Base-by-base conservation (phyloP, 2,797 vertebrate genomes). In the Arctocebus calabarensis region DNA sequence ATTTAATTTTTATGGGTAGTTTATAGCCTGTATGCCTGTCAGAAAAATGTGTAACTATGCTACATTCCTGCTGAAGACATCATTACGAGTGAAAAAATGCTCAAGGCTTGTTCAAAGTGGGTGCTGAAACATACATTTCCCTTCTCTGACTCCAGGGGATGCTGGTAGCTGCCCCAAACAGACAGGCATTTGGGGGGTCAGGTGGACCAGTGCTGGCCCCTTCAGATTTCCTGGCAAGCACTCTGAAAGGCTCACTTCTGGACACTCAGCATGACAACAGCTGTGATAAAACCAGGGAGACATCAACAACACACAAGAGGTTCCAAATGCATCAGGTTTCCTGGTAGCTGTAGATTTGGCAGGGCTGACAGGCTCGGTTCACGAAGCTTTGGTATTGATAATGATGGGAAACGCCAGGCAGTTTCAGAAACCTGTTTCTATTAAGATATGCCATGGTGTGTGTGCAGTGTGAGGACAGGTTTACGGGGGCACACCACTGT, bases 1-100 rank as follows among this genome's bases (percentile, higher is more conserved):
- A 98, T 98, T 98, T 98, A 98, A 98, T 98, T 98, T 89, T 98
- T 98, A 98, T 97, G 96, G 97, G 97, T 98, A 97, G 97, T 98
- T 98, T 98, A 97, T 98, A 98, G 97, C 95, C 90, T 98, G 85
- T 93, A 96, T 97, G 97, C 95, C 97, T 98, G 98, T 98, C 98
- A 98, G 97, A 98, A 94, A 97, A 97, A 98, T 97, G 97, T 97
- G 94, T 97, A 98, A 98, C 97, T 95, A 71, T 97, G 98, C 98
- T 98, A 97, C 97, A 98, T 98, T 98, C 96, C 90, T 96, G 95
- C 95, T 98, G 98, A 98, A 98, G 98, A 98, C 95, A 98, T 98
- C 98, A 98, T 98, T 98, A 98, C n/a, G 96, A 97, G 96, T 97
- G 98, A 98, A 96, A 98, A 98, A 98, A 98, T 97, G 97, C 98